Conservation (phyloP, 2,113 vertebrate genomes). For the Pycnonotus jocosus region DNA sequence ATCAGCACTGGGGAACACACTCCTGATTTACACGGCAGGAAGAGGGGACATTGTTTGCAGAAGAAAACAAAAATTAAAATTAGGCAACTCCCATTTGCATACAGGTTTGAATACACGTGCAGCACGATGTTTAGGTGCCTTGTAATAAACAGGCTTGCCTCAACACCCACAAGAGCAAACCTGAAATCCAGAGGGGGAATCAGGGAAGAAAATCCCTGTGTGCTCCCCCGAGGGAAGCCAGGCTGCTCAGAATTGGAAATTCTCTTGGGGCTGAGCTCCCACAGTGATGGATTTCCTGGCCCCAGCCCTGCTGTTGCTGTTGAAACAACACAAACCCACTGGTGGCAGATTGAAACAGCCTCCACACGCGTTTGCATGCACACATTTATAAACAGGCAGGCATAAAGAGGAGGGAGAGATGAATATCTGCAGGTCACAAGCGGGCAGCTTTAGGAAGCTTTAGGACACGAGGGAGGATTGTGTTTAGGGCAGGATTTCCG, state of each 20-base stretch:
- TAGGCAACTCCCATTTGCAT: background rate
- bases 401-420: background rate
- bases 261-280: background rate
- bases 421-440: background rate
- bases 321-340: background rate
- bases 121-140: background rate
- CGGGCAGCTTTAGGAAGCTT: constrained; percentile 5
- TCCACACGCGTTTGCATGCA: background rate
- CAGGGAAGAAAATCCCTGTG: rapidly evolving
- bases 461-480: background rate
- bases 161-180: background rate
- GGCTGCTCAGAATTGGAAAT: background rate
- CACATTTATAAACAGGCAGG: background rate
- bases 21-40: background rate
- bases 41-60: background rate
- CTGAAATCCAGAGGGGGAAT: background rate
- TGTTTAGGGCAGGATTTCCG: constrained; percentile 1
- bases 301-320: background rate
- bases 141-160: background rate
- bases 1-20: rapidly evolving
- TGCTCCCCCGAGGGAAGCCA: background rate
- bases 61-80: background rate
- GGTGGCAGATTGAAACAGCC: background rate
- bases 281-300: background rate
- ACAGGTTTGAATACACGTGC: background rate